Base-by-base conservation (phyloP, 2,797 vertebrate species). In the Hypotaenidia okinawae region DNA sequence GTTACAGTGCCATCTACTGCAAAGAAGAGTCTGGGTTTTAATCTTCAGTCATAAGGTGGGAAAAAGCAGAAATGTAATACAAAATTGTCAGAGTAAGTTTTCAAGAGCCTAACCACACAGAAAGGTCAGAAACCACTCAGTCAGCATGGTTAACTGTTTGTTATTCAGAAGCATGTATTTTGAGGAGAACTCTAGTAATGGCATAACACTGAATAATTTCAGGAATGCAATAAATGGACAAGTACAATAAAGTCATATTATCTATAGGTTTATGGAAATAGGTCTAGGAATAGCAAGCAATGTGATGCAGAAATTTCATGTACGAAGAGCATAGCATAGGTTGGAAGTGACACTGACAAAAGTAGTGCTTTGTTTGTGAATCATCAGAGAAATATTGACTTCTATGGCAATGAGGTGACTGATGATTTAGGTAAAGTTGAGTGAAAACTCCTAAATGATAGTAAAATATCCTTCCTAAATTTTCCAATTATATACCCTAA, bases 1-100 rank as follows among this genome's bases (percentile, higher is more conserved):
- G 64, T 75, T 89, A 87, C 41, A 87, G 58, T 87, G 93, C 89
- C 94, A 96, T 30, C 94, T 97, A 69, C 89, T 87, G 95, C 13
- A 22, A 81, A 88, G 22, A 2, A 76, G 32, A 64, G 28, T 25
- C 17, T 69, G 17, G 7, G 12, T 62, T 70, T 79, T 55, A 51
- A 75, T 77, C 63, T 72, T 78, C 30, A 87, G 22, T 33, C 18
- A 76, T 2, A 68, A 7, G 1, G 23, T 39, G 8, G 9, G 37
- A 70, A 84, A 73, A 91, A 52, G 16, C 10, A 79, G 27, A 88
- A 84, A 68, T 7, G 7, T 17, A 78, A 80, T 57, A 17, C 2
- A 18, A 75, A 79, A 64, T n/a, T 49, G 52, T 21, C 41, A 79
- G 16, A 64, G 6, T 25, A 72, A 83, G 28, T 72, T 23, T 78